phyloP scores from a whole-genome alignment of 2,797 vertebrate genomes.

The Tragelaphus eurycerus region DNA sequence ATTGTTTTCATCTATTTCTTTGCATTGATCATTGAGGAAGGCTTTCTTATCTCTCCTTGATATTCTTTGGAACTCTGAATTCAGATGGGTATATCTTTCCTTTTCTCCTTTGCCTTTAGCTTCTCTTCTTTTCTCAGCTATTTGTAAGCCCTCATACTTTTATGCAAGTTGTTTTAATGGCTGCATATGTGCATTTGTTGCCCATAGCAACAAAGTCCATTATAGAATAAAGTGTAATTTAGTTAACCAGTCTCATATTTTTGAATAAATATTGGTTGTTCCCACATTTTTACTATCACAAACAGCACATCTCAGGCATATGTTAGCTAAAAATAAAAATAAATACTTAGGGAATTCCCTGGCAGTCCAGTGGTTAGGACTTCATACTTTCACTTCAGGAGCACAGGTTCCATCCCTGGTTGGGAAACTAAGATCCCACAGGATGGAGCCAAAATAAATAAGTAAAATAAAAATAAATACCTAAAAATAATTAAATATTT shows the following conservation, averaged over 20 bases:
- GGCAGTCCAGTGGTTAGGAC: not conserved
- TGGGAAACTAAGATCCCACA: not conserved
- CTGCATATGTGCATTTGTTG: not conserved
- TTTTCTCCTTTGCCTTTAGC: not conserved
- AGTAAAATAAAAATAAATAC: not conserved
- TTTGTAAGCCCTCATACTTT: not conserved
- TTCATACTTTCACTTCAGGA: not conserved
- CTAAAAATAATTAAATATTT: not conserved
- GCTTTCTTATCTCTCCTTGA: not conserved
- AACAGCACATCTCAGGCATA: not conserved
- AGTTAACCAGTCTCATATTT: not conserved
- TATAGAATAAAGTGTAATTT: not conserved
- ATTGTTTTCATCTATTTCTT: not conserved
- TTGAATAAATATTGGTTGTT: not conserved
- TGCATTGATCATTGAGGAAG: not conserved
- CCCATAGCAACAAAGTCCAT: not conserved
- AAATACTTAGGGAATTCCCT: not conserved
- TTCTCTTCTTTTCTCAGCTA: not conserved
- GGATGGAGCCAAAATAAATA: not conserved
- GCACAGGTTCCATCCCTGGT: not conserved
- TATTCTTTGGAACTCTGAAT: not conserved
- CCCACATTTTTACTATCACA: not conserved
- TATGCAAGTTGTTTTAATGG: not conserved
- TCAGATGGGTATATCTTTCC: not conserved
- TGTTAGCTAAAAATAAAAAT: not conserved